Percentiles rank a stretch among this genome's conserved stretches.
phyloP scores from a whole-genome alignment of 2,797 vertebrate species.

The Sarcophilus harrisii region DNA sequence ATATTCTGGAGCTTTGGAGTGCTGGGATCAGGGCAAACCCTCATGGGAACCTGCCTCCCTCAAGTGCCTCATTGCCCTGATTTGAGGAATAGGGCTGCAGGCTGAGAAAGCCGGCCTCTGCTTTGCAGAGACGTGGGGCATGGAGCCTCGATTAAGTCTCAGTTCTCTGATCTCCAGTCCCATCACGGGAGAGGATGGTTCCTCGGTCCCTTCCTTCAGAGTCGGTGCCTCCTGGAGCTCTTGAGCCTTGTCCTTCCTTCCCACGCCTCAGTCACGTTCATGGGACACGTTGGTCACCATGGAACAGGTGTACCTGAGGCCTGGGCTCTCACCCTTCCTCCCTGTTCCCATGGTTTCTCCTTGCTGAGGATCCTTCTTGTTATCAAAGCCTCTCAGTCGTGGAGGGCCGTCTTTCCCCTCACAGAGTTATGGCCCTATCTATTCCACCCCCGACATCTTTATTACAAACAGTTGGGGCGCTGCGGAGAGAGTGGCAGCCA shows the following conservation, averaged over 20 bases:
- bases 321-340: not conserved
- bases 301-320: not conserved
- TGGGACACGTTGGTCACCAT: no score
- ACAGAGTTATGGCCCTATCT: conserved; percentile 22
- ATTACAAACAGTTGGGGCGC: not conserved
- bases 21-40: not conserved
- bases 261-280: not conserved
- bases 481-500: conserved; percentile 22
- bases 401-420: not conserved
- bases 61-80: not conserved
- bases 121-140: not conserved
- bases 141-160: not conserved
- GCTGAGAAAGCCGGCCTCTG: not conserved
- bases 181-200: not conserved
- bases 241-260: not conserved
- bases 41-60: not conserved
- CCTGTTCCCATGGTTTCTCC: not conserved
- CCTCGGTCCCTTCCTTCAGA: not conserved
- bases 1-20: not conserved
- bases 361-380: not conserved
- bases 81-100: not conserved
- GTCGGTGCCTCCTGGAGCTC: not conserved
- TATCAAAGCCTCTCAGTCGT: not conserved
- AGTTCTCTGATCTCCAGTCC: not conserved
- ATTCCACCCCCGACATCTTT: conserved; percentile 52